Evolutionary conservation across 23 tunicate species (phyloP), one percentile per base, ranked within the genome.

Genomic region (Ascidia mentula): DNA sequence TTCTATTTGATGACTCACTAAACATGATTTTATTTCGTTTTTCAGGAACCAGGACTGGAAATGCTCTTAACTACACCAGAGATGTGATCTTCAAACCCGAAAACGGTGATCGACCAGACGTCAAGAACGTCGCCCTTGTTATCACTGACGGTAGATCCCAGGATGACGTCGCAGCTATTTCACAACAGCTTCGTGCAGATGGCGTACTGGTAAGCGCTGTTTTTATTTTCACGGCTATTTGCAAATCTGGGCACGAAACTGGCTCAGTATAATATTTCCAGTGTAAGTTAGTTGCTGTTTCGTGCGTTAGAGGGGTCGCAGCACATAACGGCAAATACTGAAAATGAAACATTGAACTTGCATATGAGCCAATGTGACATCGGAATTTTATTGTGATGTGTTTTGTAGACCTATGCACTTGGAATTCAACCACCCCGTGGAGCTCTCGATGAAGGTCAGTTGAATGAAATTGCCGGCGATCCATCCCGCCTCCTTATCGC

Each of bases 81-180:
- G 79, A 75, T 35, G 53, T 38, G 18, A 31, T 38, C 34, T 39
- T 75, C 53, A 28, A 20, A 7, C 46, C n/a, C 2, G 79, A 33
- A 39, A 75, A 75, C 37, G 79, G 79, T 22, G 53, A 75, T 46
- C n/a, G 79, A 8, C 46, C 53, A 20, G 79, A 46, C 34, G 79
- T 75, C 9, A 38, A 39, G 37, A 39, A 75, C 37, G 79, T 75
- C 22, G 53, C 28, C 6, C 53, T 75, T 6, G 53, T 75, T 7
- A 39, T 75, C 79, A 75, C 79, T 38, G 79, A 75, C 79, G 79
- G 79, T 5, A 30, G 79, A 6, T 75, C 79, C 18, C 79, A 75
- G 53, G 79, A 75, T 35, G 53, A 75, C 18, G 79, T 75, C 34
- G 46, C 4, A 2, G 79, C 6, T 5, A 75, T 75, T 75, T 33